Percentiles rank a stretch among this genome's conserved stretches.
Conservation (phyloP, 1,140 invertebrate genomes). For the Atopsyche davidsoni region DNA sequence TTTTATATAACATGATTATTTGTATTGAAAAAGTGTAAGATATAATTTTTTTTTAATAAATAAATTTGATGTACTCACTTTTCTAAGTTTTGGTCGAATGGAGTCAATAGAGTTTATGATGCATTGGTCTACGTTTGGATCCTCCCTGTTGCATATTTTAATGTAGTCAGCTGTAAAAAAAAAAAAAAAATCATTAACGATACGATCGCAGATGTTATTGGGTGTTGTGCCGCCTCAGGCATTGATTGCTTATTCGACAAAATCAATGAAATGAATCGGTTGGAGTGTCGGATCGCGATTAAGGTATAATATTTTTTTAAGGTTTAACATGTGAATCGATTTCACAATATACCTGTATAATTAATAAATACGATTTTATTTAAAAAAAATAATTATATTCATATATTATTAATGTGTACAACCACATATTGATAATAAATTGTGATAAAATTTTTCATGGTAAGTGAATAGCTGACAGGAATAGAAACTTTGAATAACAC, state of each 20-base stretch:
- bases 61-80: slow-evolving; percentile 33
- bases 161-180: slow-evolving; percentile 58
- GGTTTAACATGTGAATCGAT: background rate
- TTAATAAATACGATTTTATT: too few relatives aligned
- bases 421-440: too few relatives aligned
- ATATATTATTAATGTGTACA: too few relatives aligned
- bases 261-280: background rate
- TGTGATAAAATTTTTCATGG: too few relatives aligned
- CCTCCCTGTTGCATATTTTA: slow-evolving; percentile 56
- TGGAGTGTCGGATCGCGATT: too few relatives aligned
- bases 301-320: background rate
- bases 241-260: background rate
- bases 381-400: too few relatives aligned
- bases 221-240: background rate
- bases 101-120: slow-evolving; percentile 58
- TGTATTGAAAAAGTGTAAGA: background rate
- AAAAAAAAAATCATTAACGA: slow-evolving; percentile 3
- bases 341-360: background rate
- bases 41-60: background rate
- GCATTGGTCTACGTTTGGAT: slow-evolving; percentile 58
- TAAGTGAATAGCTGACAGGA: too few relatives aligned
- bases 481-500: too few relatives aligned
- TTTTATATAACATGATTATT: background rate
- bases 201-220: background rate
- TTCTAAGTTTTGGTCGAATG: slow-evolving; percentile 51